These are phyloP conservation scores for Acleris laterana DNA, from an alignment of 2,888 invertebrate species.

Conservation along the genomic window DNA sequence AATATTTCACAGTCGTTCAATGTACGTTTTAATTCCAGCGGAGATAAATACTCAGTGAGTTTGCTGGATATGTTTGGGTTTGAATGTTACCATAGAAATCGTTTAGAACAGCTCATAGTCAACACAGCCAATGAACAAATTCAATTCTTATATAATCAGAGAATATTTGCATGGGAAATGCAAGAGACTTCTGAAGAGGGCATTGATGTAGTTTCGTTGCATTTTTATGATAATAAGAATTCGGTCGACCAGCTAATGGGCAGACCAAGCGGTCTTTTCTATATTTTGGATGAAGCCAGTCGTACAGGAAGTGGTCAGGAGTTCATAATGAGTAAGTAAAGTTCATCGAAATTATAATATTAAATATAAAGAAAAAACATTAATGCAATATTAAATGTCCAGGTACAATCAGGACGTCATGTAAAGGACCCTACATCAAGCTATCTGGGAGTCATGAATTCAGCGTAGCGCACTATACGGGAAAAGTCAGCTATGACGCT, in stretches of 20 bases:
- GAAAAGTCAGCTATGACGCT: slow-evolving; percentile 93
- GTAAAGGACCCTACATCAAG: slow-evolving; percentile 82
- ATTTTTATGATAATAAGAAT: slow-evolving; percentile 94
- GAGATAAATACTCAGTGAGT: slow-evolving; percentile 92
- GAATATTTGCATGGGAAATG: slow-evolving; percentile 96
- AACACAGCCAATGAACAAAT: slow-evolving; percentile 97
- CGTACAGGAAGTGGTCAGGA: slow-evolving; percentile 88
- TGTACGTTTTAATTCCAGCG: slow-evolving; percentile 83
- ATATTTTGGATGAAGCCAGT: slow-evolving; percentile 94
- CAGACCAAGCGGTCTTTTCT: slow-evolving; percentile 92
- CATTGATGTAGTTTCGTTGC: slow-evolving; percentile 87
- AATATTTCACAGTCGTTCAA: slow-evolving; percentile 7
- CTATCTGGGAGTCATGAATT: slow-evolving; percentile 88
- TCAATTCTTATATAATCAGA: slow-evolving; percentile 96
- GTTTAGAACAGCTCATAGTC: slow-evolving; percentile 93
- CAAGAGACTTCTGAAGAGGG: slow-evolving; percentile 91
- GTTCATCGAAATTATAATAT: background rate
- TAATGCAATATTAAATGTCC: slow-evolving; percentile 41
- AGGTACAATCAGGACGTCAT: slow-evolving; percentile 84
- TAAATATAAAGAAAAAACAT: slow-evolving; percentile 20
- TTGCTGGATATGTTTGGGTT: slow-evolving; percentile 96
- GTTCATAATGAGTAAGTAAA: slow-evolving; percentile 87
- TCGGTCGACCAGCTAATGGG: slow-evolving; percentile 94
- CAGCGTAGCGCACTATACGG: slow-evolving; percentile 95
- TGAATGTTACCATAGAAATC: slow-evolving; percentile 94